Base-by-base conservation (phyloP, 2,888 invertebrate genomes). In the Epistrophe eligans region DNA sequence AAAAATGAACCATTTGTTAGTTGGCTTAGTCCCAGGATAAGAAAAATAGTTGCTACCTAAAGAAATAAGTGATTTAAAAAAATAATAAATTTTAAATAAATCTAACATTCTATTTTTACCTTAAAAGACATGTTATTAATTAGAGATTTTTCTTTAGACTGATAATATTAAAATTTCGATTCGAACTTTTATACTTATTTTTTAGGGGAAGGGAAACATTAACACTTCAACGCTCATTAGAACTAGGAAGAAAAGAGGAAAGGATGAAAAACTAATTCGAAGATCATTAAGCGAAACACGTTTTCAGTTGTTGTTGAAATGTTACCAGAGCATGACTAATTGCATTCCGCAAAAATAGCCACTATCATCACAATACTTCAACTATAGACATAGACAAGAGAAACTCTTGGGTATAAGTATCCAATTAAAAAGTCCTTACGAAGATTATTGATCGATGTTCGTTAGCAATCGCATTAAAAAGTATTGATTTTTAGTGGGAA, bases 1-100 rank as follows among this genome's bases (percentile, higher is more conserved):
- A 85, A 85, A 40, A 85, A 77, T 10, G 57, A 50, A 4, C 52
- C 82, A 35, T 79, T 45, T 8, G 50, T 55, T 1, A 71, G 5
- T 7, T 48, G 48, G 24, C 62, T 43, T 35, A 74, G 2, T 11
- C 19, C 62, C 28, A 85, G 11, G 2, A 82, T n/a, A 3, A 82
- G 17, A 17, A 79, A 1, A 38, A 58, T 7, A 13, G 40, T 50
- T 60, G 45, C 9, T 48, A 82, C 28, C 85, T 85, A 60, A 50
- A 50, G 0, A 35, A 32, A 48, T 5, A 48, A 66, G 4, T 6
- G 0, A 45, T n/a, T 43, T 32, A 71, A 15, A 32, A 35, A 19
- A 19, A 45, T 24, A 48, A 32, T 28, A 9, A 35, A 50, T 52
- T 1, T 8, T 52, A 19, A 15, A 19, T 45, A 35, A 45, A 9